Conservation (phyloP, 2,888 invertebrate species). For the Alcis repandata region DNA sequence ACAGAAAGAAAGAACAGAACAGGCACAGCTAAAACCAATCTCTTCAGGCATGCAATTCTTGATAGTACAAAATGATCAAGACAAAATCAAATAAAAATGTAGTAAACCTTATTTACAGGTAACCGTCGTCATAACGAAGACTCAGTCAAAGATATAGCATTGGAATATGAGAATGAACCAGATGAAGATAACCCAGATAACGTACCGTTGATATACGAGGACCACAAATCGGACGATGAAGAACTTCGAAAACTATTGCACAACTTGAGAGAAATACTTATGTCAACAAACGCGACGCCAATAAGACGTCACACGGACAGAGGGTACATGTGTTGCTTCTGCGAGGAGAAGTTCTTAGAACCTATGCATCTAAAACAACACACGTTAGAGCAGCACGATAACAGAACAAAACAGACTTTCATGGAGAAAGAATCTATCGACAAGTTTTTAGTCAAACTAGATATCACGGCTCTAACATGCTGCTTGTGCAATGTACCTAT, state of each 20-base stretch:
- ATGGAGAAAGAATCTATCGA: conserved; percentile 52
- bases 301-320: conserved; percentile 57
- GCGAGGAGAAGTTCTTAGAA: conserved; percentile 51
- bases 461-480: conserved; percentile 61
- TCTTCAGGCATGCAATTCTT: too few relatives aligned
- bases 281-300: conserved; percentile 68
- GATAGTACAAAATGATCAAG: too few relatives aligned
- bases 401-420: conserved; percentile 46
- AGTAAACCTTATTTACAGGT: conserved; percentile 3
- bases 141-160: neutral
- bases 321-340: conserved; percentile 67
- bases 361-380: conserved; percentile 64
- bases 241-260: conserved; percentile 56
- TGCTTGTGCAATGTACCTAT: conserved; percentile 40
- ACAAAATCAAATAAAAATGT: too few relatives aligned
- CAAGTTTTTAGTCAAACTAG: conserved; percentile 61
- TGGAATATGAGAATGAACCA: neutral
- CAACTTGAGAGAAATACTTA: conserved; percentile 60
- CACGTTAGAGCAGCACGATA: conserved; percentile 55
- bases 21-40: too few relatives aligned
- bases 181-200: too few relatives aligned
- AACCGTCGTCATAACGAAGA: neutral
- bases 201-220: neutral
- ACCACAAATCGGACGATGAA: neutral
- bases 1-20: too few relatives aligned